Conservation (phyloP, 2,888 invertebrate species). For the Esperia sulphurella region DNA sequence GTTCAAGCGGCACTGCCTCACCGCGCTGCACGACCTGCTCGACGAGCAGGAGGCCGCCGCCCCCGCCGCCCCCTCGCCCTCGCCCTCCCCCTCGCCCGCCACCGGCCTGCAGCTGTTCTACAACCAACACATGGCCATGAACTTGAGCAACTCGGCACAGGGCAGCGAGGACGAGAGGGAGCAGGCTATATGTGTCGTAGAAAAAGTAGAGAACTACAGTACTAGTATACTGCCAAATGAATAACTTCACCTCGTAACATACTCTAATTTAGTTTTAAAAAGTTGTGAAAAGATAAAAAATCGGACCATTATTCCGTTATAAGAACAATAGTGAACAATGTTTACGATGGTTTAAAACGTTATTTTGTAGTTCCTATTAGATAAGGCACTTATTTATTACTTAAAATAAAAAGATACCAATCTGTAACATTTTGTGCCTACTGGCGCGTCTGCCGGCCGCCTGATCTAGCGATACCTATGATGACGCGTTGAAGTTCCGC, state of each 20-base stretch:
- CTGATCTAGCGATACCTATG: no score
- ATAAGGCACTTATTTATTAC: no score
- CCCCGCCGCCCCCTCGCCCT: neutral
- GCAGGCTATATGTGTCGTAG: slow-evolving; percentile 12
- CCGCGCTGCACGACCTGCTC: slow-evolving; percentile 51
- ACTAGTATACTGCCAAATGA: slow-evolving; percentile 6
- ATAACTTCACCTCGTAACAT: slow-evolving; percentile 10
- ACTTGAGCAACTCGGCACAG: slow-evolving; percentile 17
- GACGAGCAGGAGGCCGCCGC: slow-evolving; percentile 46
- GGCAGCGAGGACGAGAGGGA: slow-evolving; percentile 20
- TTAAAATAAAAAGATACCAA: no score
- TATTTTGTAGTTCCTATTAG: no score
- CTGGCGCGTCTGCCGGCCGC: no score
- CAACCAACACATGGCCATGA: slow-evolving; percentile 27
- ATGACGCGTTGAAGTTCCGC: no score
- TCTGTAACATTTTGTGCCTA: neutral
- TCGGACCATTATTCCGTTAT: no score
- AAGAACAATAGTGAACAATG: no score
- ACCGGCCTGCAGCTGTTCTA: neutral
- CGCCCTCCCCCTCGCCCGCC: neutral
- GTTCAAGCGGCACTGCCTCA: slow-evolving; percentile 57
- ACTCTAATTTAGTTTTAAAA: no score
- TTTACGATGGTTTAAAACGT: no score
- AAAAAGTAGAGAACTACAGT: slow-evolving; percentile 2
- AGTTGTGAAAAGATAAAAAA: no score